Evolutionary conservation across 2,888 invertebrate genomes (phyloP), one percentile per base, ranked within the genome.

Genomic region (Drosophila macrospina): DNA sequence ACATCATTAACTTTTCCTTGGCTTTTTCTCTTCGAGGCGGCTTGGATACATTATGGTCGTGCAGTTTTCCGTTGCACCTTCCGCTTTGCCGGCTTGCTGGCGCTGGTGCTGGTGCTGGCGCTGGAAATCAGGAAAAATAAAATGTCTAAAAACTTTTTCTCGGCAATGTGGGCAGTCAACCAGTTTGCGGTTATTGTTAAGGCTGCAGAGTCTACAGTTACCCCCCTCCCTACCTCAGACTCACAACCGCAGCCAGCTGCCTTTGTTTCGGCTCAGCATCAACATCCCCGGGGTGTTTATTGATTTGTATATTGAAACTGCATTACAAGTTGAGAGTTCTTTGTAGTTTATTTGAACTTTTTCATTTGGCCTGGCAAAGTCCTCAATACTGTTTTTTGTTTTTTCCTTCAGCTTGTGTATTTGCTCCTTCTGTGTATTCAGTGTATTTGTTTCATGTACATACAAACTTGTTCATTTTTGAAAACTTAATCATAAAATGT

Each of bases 271-370:
- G 28, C 13, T 36, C 20, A 55, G 39, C 66, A 55, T 60, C 74
- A 57, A 50, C 59, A 39, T 55, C 36, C 62, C 63, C 44, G 16
- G 60, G 69, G 88, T 77, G 80, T 72, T 86, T 89, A 85, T 85
- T 85, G 85, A 85, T 85, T 85, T 85, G 89, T 85, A 80, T 89
- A 89, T 89, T 83, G 84, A 88, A 88, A 85, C 74, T 89, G 83
- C 86, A 89, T 85, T 85, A 83, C 88, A 67, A 82, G 84, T 83
- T 68, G 54, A 54, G 67, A 73, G 69, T 79, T 70, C 67, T 81
- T 73, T 55, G 60, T 63, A 84, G 89, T 88, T 86, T 80, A 88
- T 80, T 86, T 64, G 24, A 65, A 89, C 62, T 78, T 89, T 88
- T 83, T 81, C 60, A 60, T 72, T 68, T 62, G 66, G 69, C 62